These are phyloP conservation scores for Leptarthrus brevirostris DNA, from an alignment of 2,888 invertebrate species.

Conservation along the genomic window DNA sequence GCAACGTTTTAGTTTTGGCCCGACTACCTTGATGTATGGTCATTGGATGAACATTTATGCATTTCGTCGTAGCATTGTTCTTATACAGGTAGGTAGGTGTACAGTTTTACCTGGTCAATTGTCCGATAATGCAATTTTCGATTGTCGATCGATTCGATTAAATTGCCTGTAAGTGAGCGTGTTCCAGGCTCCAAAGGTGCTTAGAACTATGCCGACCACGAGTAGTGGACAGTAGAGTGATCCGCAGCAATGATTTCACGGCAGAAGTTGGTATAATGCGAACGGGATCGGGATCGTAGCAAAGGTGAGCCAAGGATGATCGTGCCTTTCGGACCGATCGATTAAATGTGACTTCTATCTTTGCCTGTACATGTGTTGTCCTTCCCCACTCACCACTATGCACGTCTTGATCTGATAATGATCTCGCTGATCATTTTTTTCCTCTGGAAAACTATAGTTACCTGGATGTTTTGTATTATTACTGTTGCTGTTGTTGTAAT, in stretches of 20 bases:
- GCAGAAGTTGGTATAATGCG: constrained; percentile 27
- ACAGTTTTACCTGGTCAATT: constrained; percentile 48
- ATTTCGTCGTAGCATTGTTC: constrained; percentile 43
- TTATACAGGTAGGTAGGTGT: neutral
- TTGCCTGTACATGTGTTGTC: neutral
- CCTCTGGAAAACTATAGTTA: constrained; percentile 32
- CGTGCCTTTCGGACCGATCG: constrained; percentile 35
- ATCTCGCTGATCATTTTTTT: constrained; percentile 45
- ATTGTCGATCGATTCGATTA: constrained; percentile 52
- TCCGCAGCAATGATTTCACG: constrained; percentile 13
- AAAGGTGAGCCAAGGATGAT: constrained; percentile 31
- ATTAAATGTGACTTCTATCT: constrained; percentile 35
- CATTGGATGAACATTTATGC: constrained; percentile 47
- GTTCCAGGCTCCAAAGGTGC: neutral
- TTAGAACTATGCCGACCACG: constrained; percentile 44
- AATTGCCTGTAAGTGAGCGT: constrained; percentile 21
- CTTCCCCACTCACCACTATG: constrained; percentile 35
- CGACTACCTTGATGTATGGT: constrained; percentile 43
- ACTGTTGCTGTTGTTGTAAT: constrained; percentile 44
- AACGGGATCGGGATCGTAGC: constrained; percentile 32
- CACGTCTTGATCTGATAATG: constrained; percentile 47
- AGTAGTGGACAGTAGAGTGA: constrained; percentile 30
- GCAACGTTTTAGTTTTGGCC: constrained; percentile 9
- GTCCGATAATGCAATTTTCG: constrained; percentile 54
- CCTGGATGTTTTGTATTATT: constrained; percentile 36